Evolutionary conservation across 2,888 invertebrate species (phyloP).

Genomic region (Dryococelus australis): DNA sequence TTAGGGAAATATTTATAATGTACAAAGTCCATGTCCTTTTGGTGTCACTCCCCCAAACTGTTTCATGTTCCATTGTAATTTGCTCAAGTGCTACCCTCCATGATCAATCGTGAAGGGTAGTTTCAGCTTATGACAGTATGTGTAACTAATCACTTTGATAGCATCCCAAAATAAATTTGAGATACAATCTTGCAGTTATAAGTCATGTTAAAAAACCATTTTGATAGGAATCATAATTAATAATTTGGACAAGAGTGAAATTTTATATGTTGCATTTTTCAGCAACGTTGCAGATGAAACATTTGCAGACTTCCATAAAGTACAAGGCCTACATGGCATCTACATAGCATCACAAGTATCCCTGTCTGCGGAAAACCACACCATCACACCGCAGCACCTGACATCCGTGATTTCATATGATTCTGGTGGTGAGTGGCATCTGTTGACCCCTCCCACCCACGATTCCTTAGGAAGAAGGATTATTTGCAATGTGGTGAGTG

Average conservation of each 20-base stretch:
- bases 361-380: conserved; percentile 54
- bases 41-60: too few relatives aligned
- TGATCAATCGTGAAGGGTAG: too few relatives aligned
- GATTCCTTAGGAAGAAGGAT: conserved; percentile 74
- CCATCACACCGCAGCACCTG: conserved; percentile 73
- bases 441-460: conserved; percentile 72
- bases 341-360: conserved; percentile 85
- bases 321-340: conserved; percentile 85
- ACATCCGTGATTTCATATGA: conserved; percentile 84
- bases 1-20: too few relatives aligned
- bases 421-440: conserved; percentile 85
- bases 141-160: too few relatives aligned
- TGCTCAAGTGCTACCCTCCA: too few relatives aligned
- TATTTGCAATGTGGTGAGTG: conserved; percentile 65
- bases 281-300: conserved; percentile 81
- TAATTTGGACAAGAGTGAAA: not conserved
- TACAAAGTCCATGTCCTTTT: too few relatives aligned
- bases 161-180: too few relatives aligned
- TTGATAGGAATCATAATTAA: not conserved
- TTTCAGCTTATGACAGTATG: too few relatives aligned
- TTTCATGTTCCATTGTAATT: too few relatives aligned
- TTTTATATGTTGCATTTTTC: conserved; percentile 49
- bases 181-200: too few relatives aligned
- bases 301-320: conserved; percentile 87
- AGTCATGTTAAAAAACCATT: too few relatives aligned